Evolutionary conservation across 2,113 vertebrate genomes (phyloP).

Genomic region (Vireo altiloquus): DNA sequence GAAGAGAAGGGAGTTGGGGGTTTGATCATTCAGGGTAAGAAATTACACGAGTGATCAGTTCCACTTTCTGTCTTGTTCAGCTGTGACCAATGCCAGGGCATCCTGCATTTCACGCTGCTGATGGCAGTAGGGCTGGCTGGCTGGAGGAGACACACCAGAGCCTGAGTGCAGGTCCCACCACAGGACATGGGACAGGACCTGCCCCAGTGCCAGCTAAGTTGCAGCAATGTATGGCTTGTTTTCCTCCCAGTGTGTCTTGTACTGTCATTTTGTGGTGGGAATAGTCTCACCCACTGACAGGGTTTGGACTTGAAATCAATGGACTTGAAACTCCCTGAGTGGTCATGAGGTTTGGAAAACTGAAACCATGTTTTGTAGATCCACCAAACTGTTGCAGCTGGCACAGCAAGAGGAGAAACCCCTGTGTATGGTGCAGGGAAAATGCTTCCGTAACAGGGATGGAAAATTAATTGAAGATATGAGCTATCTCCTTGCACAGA

Average conservation of each 20-base stretch:
- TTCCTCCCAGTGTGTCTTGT: not conserved
- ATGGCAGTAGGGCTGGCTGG: not conserved
- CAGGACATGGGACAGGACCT: not conserved
- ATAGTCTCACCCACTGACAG: not conserved
- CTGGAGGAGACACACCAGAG: not conserved
- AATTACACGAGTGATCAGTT: not conserved
- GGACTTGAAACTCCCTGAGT: not conserved
- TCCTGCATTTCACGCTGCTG: not conserved
- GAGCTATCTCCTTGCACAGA: not conserved
- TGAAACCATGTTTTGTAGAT: not conserved
- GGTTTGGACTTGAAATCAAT: not conserved
- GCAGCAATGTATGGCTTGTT: not conserved
- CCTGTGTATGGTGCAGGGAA: accelerated
- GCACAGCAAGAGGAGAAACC: not conserved
- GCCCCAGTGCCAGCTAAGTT: not conserved
- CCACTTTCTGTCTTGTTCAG: not conserved
- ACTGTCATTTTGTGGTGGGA: not conserved
- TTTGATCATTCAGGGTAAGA: not conserved
- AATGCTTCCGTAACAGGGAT: not conserved
- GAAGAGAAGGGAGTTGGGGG: not conserved
- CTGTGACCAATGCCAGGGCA: not conserved
- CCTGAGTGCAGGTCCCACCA: accelerated
- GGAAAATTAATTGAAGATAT: not conserved
- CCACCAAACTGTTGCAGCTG: not conserved
- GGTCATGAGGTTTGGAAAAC: not conserved